Percentiles rank a stretch among this genome's conserved stretches.
Conservation (phyloP, 2,888 invertebrate genomes). For the Ophion obscuratus region DNA sequence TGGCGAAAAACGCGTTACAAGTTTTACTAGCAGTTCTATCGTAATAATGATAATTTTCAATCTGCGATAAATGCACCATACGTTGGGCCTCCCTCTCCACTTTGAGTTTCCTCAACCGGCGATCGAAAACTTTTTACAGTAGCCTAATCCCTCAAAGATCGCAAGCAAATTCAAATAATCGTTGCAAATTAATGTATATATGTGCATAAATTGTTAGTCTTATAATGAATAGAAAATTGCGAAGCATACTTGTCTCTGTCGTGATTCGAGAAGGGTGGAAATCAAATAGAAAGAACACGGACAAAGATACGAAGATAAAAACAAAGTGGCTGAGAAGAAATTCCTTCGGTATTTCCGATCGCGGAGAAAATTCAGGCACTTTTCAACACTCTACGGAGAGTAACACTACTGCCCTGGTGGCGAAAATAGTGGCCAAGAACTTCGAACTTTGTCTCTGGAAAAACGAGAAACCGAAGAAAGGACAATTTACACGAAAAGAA, state of each 20-base stretch:
- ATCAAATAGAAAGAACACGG: background rate
- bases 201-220: too few species aligned
- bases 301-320: background rate
- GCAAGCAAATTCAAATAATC: too few species aligned
- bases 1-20: too few species aligned
- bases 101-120: too few species aligned
- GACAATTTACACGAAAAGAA: slow-evolving; percentile 19
- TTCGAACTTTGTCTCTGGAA: background rate
- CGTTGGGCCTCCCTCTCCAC: too few species aligned
- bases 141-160: too few species aligned
- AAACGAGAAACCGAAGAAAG: slow-evolving; percentile 30
- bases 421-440: slow-evolving; percentile 48
- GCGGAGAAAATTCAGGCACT: slow-evolving; percentile 33
- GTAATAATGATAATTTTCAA: too few species aligned
- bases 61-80: too few species aligned
- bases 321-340: slow-evolving; percentile 1
- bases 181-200: too few species aligned
- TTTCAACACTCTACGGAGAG: slow-evolving; percentile 2
- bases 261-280: background rate
- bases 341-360: slow-evolving; percentile 33
- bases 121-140: too few species aligned
- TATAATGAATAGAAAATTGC: too few species aligned
- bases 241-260: background rate
- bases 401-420: slow-evolving; percentile 52
- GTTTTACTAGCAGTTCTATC: too few species aligned